Base-by-base conservation (phyloP, 2,888 invertebrate genomes). In the Alviniconcha strummeri region DNA sequence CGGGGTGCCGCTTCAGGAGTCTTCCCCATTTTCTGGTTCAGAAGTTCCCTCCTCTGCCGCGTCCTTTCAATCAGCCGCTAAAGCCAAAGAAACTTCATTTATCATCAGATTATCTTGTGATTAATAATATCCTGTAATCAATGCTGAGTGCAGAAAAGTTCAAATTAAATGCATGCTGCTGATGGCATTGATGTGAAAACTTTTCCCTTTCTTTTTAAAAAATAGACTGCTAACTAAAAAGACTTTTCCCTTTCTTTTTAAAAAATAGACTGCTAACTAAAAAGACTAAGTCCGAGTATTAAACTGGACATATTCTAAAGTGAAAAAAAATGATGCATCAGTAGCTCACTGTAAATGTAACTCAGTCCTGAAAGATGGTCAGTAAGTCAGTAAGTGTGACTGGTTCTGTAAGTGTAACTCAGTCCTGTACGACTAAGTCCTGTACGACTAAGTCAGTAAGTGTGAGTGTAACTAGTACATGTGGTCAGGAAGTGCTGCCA, bases 1-100 rank as follows among this genome's bases (percentile, higher is more conserved):
- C 91, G 88, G 8, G 91, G 90, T 0, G 89, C 89, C 15, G 90
- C 89, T 75, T 91, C 91, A n/a, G 91, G 91, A 19, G 90, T 90
- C 75, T 90, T 90, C 8, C 90, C 90, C 71, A 91, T 86, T 81
- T 91, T 90, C 84, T 91, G 90, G 67, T 90, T 90, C 64, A 92
- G 81, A 85, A 89, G 87, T 72, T 91, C 92, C 72, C 91, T 84
- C 69, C 92, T 85, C 80, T 91, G 90, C 13, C 91, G 82, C 4
- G 92, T 90, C 60, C 90, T 85, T 82, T 91, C 91, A 55, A 92
- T 85, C 83, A 92, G 82, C 86, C 87, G 88, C 92, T 78, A 60
- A 57, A 77, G 13, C 5, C 36, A 72, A 8, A 72, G 15, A 36
- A 11, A 9, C 11, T 75, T 75, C n/a, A 8, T 17, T 8, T 55